Evolutionary conservation across 1,140 invertebrate genomes (phyloP), one percentile per base, ranked within the genome.

Genomic region (Drosophila melanogaster): DNA sequence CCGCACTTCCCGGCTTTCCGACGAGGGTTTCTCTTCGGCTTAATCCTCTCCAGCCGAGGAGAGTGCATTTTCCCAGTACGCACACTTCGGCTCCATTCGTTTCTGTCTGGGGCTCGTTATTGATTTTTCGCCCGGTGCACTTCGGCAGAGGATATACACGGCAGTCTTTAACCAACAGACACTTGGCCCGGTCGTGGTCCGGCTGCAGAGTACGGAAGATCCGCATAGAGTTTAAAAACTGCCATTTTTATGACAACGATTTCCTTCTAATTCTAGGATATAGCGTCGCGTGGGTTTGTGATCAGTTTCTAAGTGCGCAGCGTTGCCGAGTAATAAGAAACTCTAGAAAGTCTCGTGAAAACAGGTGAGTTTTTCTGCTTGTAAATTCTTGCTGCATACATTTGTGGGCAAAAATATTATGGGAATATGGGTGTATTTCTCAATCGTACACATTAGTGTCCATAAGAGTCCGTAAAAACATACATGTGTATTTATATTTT

Each of bases 111-210:
- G 64, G 64, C 65, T 70, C 65, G 35, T 19, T 71, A 71, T 71
- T 70, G 67, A 71, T 71, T 71, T 71, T 71, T 57, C 65, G 37
- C 26, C 65, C 65, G 67, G 67, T 71, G 65, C 41, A 71, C 49
- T 30, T 43, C 65, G 43, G 37, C 49, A 11, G 30, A 35, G 49
- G 43, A 58, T 67, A 65, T 41, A 64, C 59, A 41, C 60, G 41
- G 8, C 61, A 67, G 64, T 67, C 64, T 67, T 67, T 22, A 66
- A 24, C 26, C 35, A 46, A 67, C 64, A 38, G 59, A 41, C 54
- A 62, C 59, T 62, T 59, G 54, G 59, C 26, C 26, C 37, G 47
- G 64, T 70, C 43, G 65, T 71, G 56, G 41, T 38, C 51, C 51
- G 67, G 65, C 35, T 41, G 17, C 10, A 49, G 15, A 70, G 50